Evolutionary conservation across 2,888 invertebrate species (phyloP).

Genomic region (Tenthredo livida): DNA sequence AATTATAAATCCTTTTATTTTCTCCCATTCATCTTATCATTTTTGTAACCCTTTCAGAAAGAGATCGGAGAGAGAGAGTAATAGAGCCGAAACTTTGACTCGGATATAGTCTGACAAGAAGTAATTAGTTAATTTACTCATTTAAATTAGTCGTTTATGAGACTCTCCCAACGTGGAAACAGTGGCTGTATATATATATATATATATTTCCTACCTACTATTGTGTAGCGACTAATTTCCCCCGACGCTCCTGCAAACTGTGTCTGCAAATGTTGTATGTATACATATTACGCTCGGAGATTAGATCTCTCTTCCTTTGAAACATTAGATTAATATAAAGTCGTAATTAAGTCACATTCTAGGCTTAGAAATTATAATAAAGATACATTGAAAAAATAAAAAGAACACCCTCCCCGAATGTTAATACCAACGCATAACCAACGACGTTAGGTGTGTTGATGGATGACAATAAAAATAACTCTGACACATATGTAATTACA

Average conservation of each 20-base stretch:
- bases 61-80: not conserved
- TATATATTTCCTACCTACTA: not conserved
- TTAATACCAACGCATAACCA: too few relatives aligned
- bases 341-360: not conserved
- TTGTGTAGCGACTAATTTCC: conserved; percentile 40
- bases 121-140: conserved; percentile 43
- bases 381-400: not conserved
- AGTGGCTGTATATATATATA: not conserved
- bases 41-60: not conserved
- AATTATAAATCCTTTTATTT: not conserved
- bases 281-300: conserved; percentile 13
- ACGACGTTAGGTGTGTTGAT: not conserved
- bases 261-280: conserved; percentile 23
- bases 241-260: conserved; percentile 17
- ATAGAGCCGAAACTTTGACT: not conserved
- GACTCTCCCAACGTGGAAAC: not conserved
- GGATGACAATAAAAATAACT: conserved; percentile 16
- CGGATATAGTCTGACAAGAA: not conserved
- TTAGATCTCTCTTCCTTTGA: conserved; percentile 20
- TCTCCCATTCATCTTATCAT: not conserved
- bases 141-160: conserved; percentile 33
- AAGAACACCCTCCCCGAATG: too few relatives aligned
- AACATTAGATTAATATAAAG: not conserved
- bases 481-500: not conserved
- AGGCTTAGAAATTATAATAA: not conserved